These are phyloP conservation scores for Cinclus mexicanus DNA, from an alignment of 2,113 vertebrate genomes.

Conservation along the genomic window DNA sequence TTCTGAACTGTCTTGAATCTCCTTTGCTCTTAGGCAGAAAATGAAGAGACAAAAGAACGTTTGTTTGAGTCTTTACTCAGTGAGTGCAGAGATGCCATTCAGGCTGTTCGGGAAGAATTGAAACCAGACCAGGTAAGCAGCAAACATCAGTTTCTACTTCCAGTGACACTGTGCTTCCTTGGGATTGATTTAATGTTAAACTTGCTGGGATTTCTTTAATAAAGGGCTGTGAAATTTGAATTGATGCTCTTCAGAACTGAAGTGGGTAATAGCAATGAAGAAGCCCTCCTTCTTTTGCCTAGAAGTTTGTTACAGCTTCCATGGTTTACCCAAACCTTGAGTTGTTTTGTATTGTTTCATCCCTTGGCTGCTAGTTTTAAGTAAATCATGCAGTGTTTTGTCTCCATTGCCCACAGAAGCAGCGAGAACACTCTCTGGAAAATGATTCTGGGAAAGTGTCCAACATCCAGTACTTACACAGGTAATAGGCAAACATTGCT, in stretches of 20 bases:
- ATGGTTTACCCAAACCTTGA: neutral
- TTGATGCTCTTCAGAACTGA: neutral
- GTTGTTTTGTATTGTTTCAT: neutral
- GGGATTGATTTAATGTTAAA: neutral
- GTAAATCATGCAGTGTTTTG: neutral
- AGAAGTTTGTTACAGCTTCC: neutral
- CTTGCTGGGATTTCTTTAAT: neutral
- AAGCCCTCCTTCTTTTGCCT: neutral
- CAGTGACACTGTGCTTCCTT: accelerated
- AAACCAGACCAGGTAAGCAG: constrained; percentile 87
- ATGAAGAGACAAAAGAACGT: constrained; percentile 94
- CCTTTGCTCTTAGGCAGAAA: constrained; percentile 79
- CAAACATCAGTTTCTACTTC: neutral
- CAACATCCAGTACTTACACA: constrained; percentile 95
- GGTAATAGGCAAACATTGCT: constrained; percentile 74
- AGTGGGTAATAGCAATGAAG: neutral
- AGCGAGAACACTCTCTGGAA: constrained; percentile 86
- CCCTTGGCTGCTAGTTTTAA: neutral
- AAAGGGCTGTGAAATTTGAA: neutral
- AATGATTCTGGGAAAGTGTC: constrained; percentile 88
- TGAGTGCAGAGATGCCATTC: constrained; percentile 96
- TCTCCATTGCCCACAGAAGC: constrained; percentile 80
- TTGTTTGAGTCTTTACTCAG: constrained; percentile 94
- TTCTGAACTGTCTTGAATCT: neutral
- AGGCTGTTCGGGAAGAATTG: constrained; percentile 93